These are phyloP conservation scores for Hypsopygia costalis DNA, from an alignment of 2,888 invertebrate species.

Conservation along the genomic window DNA sequence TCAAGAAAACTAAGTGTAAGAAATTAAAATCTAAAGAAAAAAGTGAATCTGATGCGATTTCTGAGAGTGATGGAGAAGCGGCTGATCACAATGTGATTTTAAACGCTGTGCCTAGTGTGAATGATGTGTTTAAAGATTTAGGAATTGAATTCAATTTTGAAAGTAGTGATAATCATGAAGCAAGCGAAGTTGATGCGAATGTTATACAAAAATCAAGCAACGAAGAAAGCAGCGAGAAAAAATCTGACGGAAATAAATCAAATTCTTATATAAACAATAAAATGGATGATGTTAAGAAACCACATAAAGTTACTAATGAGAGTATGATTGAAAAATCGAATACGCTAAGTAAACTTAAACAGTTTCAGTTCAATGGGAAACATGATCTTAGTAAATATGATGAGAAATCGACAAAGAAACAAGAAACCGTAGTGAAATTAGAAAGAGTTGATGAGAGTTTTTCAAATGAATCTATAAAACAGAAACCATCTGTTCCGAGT, in stretches of 20 bases:
- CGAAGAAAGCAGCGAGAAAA: conserved; percentile 7
- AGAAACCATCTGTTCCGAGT: conserved; percentile 20
- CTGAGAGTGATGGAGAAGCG: conserved; percentile 30
- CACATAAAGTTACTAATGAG: conserved; percentile 3
- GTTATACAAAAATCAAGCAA: conserved; percentile 5
- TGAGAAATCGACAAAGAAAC: conserved; percentile 26
- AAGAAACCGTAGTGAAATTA: conserved; percentile 24
- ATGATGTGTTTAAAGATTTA: conserved; percentile 60
- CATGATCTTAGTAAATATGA: conserved; percentile 51
- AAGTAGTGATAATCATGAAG: conserved; percentile 14
- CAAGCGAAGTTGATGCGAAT: conserved; percentile 7
- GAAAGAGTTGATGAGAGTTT: conserved; percentile 26
- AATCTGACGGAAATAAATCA: conserved; percentile 1
- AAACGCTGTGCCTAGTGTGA: conserved; percentile 68
- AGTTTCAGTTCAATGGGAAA: conserved; percentile 52
- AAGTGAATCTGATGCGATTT: conserved; percentile 15
- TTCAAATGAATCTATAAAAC: conserved; percentile 12
- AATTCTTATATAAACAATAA: background rate
- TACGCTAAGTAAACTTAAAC: conserved; percentile 47
- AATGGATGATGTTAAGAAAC: background rate
- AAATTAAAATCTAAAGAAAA: conserved; percentile 25
- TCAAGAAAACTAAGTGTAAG: conserved; percentile 34
- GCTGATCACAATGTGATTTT: conserved; percentile 34
- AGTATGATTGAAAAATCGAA: conserved; percentile 18
- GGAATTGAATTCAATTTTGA: conserved; percentile 51